A percentile compares a stretch with the other conserved stretches of the same genome.
These are phyloP conservation scores for Erethizon dorsatum DNA, from an alignment of 2,797 vertebrate genomes.

Conservation along the genomic window DNA sequence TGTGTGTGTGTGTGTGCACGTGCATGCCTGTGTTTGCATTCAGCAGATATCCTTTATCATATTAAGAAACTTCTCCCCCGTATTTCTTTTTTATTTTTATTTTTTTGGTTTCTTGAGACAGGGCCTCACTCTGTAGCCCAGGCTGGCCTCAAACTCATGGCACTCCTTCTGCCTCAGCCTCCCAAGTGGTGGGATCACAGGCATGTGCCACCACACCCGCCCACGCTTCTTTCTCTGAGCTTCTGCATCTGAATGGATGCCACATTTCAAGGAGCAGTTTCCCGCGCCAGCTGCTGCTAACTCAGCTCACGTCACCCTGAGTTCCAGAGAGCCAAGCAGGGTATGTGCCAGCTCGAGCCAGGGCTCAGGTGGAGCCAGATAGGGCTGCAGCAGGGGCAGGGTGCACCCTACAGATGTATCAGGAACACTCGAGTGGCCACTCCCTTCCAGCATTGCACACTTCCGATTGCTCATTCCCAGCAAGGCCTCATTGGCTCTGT, in stretches of 20 bases:
- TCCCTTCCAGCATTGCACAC: too few species aligned
- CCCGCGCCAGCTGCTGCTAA: neutral
- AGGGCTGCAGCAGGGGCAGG: neutral
- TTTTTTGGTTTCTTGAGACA: neutral
- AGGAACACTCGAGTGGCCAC: fast-evolving
- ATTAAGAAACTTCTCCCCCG: neutral
- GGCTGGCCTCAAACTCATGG: neutral
- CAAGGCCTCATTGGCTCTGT: neutral
- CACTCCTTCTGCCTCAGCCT: neutral
- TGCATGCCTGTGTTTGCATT: neutral
- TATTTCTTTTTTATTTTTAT: neutral
- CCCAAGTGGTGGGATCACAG: neutral
- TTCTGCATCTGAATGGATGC: neutral
- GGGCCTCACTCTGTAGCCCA: neutral
- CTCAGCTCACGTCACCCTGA: neutral
- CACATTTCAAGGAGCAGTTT: neutral
- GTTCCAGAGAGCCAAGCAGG: neutral
- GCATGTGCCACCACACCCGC: neutral
- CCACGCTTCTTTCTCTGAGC: neutral
- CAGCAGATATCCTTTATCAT: neutral
- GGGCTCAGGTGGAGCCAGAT: neutral
- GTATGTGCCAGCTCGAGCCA: neutral
- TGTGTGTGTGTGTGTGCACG: too few species aligned
- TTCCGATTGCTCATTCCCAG: neutral
- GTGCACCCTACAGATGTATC: neutral